Base-by-base conservation (phyloP, 2,888 invertebrate species). In the Apantesis nais region DNA sequence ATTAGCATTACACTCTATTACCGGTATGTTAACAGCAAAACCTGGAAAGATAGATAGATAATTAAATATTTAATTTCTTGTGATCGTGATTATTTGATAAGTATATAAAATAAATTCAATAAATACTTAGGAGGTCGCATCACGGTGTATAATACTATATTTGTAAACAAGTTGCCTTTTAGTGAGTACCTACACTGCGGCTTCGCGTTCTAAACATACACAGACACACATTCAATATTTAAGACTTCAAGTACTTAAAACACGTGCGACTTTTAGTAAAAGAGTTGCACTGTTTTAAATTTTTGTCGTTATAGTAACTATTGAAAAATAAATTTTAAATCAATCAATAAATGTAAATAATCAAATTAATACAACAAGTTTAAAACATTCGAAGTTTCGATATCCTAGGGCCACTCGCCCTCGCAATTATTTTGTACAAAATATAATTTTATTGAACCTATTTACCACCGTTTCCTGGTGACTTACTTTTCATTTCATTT, bases 131-230 rank as follows among this genome's bases (percentile, higher is more conserved):
- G 31, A 63, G 62, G 48, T 63, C 58, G 66, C 65, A 71, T 67
- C 66, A 52, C 69, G 76, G 71, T 82, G 78, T 79, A 76, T 68
- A 39, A 62, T 65, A 52, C 66, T 61, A 58, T 75, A 78, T 60
- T 79, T 79, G 75, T 79, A 78, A 86, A 88, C 86, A 82, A 86
- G 89, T 88, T 90, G 90, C 90, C 90, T 90, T 90, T 86, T 89
- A 90, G 89, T 85, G 74, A 85, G 85, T 88, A 80, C 82, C 73
- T 79, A 87, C 84, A 85, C 84, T 80, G 79, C 82, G 82, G 87
- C 88, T 87, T 85, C 72, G 80, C 80, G 71, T 73, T 69, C 66
- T 76, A 74, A 71, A 76, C 78, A 67, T 64, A 67, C 67, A 72
- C 70, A 73, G 64, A 71, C 62, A 66, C 55, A 60, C 69, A 62